A percentile compares a stretch with the other conserved stretches of the same genome.
Conservation (phyloP, 2,113 vertebrate species). For the Cheilinus undulatus region DNA sequence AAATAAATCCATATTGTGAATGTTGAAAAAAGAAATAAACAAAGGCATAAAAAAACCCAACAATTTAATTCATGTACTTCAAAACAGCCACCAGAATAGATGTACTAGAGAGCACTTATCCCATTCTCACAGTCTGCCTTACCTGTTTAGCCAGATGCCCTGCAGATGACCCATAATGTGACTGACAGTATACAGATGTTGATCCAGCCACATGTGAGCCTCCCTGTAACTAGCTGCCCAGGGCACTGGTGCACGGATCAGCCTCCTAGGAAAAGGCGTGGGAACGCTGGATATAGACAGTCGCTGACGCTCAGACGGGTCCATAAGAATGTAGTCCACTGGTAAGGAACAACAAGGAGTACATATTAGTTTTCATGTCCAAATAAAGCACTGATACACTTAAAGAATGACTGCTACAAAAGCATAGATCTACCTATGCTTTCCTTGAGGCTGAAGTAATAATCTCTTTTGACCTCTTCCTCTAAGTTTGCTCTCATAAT, state of each 20-base stretch:
- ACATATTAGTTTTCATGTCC: not conserved
- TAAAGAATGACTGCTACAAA: not conserved
- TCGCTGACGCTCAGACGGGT: constrained; percentile 86
- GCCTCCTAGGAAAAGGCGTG: constrained; percentile 81
- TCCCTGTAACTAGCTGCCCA: constrained; percentile 83
- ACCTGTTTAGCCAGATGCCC: constrained; percentile 89
- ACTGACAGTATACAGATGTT: constrained; percentile 86
- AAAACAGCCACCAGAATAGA: no score
- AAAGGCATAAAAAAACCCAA: no score
- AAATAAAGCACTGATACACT: not conserved
- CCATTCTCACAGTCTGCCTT: constrained; percentile 46
- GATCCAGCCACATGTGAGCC: constrained; percentile 82
- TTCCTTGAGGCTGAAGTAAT: constrained; percentile 85
- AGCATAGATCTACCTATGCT: constrained; percentile 87
- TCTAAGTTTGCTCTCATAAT: constrained; percentile 67
- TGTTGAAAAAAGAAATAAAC: no score
- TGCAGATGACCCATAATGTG: constrained; percentile 87
- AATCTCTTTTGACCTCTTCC: constrained; percentile 85
- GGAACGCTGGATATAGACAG: constrained; percentile 87
- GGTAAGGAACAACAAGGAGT: constrained; percentile 1
- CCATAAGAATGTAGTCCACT: constrained; percentile 94
- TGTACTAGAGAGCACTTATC: no score
- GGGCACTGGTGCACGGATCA: constrained; percentile 89
- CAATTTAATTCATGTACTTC: no score
- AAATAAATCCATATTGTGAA: no score